Conservation (phyloP, 2,797 vertebrate genomes). For the Ibycter americanus region DNA sequence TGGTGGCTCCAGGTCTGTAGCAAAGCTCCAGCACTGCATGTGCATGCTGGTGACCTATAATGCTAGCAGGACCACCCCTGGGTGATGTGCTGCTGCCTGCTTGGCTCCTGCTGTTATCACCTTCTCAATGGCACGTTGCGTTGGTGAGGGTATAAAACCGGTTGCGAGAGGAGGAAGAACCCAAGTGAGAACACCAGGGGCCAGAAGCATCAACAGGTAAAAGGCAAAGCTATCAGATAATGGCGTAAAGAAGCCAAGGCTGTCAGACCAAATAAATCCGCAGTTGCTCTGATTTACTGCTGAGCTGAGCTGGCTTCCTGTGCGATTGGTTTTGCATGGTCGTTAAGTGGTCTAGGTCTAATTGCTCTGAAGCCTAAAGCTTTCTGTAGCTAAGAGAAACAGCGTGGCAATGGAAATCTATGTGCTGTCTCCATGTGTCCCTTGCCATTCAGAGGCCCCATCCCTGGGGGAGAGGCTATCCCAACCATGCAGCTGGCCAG, state of each 20-base stretch:
- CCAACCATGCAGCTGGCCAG: neutral
- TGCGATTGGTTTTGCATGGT: neutral
- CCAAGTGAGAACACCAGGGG: neutral
- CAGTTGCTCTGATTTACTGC: neutral
- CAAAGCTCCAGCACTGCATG: neutral
- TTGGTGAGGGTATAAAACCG: rapidly evolving
- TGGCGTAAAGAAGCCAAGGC: neutral
- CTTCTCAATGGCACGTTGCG: neutral
- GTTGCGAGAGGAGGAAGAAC: neutral
- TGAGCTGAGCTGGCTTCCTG: neutral
- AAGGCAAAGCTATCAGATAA: neutral
- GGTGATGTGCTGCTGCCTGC: neutral
- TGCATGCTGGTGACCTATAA: neutral
- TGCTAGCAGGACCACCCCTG: neutral
- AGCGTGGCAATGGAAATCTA: neutral
- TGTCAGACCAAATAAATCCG: neutral
- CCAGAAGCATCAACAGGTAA: neutral
- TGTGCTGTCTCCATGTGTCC: neutral
- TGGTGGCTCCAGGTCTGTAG: neutral
- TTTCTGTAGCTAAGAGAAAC: neutral
- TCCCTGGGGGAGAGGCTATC: neutral
- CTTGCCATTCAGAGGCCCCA: neutral
- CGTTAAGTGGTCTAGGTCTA: constrained; percentile 16
- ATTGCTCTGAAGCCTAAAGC: neutral
- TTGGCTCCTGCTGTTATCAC: neutral